A percentile compares a stretch with the other conserved stretches of the same genome.
phyloP scores from a whole-genome alignment of 2,113 vertebrate genomes.

The Rana temporaria region DNA sequence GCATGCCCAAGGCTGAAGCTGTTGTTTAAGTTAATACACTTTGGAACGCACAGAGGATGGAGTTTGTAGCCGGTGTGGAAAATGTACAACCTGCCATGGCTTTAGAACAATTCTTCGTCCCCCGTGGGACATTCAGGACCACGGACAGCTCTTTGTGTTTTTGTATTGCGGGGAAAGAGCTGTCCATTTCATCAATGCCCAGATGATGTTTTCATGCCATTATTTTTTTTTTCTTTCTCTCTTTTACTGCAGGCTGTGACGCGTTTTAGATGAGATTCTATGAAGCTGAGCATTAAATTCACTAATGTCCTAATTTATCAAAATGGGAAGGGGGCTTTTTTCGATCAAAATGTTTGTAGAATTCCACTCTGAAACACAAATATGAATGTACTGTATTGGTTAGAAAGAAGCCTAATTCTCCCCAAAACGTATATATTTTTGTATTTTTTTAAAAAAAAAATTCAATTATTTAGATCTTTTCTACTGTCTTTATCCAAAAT shows the following conservation, averaged over 20 bases:
- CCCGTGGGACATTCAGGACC: neutral
- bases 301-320: conserved; percentile 11
- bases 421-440: no score
- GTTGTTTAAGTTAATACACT: neutral
- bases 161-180: neutral
- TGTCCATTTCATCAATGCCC: neutral
- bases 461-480: no score
- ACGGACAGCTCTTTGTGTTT: neutral
- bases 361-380: neutral
- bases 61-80: neutral
- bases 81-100: neutral
- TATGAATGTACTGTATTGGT: no score
- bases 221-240: neutral
- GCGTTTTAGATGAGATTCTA: neutral
- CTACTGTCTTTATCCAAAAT: no score
- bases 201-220: neutral
- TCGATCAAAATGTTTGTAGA: neutral
- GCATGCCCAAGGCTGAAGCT: neutral
- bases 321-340: neutral
- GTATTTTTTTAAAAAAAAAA: no score
- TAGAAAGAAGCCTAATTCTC: no score
- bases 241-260: neutral
- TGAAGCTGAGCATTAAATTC: neutral
- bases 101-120: neutral
- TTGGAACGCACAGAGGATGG: neutral